Evolutionary conservation across 2,888 invertebrate species (phyloP), one percentile per base, ranked within the genome.

Genomic region (Agonopterix subpropinquella): DNA sequence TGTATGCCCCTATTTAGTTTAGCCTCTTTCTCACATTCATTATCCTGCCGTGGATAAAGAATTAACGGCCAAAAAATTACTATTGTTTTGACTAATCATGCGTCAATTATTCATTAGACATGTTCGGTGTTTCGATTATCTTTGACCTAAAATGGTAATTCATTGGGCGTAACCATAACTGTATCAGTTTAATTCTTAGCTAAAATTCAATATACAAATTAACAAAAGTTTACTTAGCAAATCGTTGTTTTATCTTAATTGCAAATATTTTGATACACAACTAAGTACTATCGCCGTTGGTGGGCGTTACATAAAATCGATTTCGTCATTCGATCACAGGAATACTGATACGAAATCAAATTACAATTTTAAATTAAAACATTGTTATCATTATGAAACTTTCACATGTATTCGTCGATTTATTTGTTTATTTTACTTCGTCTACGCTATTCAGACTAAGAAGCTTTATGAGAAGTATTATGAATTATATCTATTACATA

Each of bases 241-340:
- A 56, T 58, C 49, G 53, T 36, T 53, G 39, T 53, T 53, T 53
- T 52, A 59, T 57, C 49, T 55, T 55, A 57, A 61, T 59, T 57
- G 52, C 28, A 53, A 50, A 57, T 48, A 52, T 56, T 51, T 52
- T 51, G 49, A 50, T 43, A 45, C 51, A 50, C n/a, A n/a, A 39
- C 53, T 49, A 55, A 51, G 46, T 49, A 49, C 49, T n/a, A 52
- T 47, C 48, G 49, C 45, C 49, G 43, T 48, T 39, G 28, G 56
- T 56, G 54, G 58, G 53, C 55, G 58, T 53, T 53, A 43, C 36
- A 50, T 45, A 44, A 51, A 56, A 57, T 59, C 54, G 53, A 56
- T 60, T 61, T 59, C 53, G 55, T 58, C 56, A 52, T 52, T 49
- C 54, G 50, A 54, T 53, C 47, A 44, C 13, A 15, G 36, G 42